Evolutionary conservation across 2,888 invertebrate species (phyloP).

Genomic region (Rhamphomyia laevipes): DNA sequence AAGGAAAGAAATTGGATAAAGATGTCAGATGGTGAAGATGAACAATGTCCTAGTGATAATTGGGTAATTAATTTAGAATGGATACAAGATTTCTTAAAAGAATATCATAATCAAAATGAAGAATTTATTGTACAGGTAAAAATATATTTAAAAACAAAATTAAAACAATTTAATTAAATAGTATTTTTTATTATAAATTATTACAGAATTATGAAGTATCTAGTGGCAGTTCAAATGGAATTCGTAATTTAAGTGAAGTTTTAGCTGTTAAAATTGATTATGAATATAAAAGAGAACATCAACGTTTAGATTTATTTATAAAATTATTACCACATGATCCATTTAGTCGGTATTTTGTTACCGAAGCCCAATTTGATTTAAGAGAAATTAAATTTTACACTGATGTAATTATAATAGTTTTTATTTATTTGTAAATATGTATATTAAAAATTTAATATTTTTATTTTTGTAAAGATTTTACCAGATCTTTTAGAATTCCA

Average conservation of each 20-base stretch:
- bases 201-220: conserved; percentile 40
- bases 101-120: conserved; percentile 19
- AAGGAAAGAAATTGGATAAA: not conserved
- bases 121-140: conserved; percentile 20
- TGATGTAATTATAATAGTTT: conserved; percentile 40
- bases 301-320: conserved; percentile 48
- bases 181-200: not conserved
- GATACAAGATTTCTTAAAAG: conserved; percentile 20
- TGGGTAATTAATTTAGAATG: conserved; percentile 24
- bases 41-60: conserved; percentile 20
- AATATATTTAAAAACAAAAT: not conserved
- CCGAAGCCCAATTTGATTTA: conserved; percentile 71
- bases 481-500: conserved; percentile 56
- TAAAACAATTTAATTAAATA: not conserved
- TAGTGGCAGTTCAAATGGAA: conserved; percentile 51
- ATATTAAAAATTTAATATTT: not conserved
- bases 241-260: conserved; percentile 65
- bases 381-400: conserved; percentile 74
- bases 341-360: conserved; percentile 66
- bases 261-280: conserved; percentile 63
- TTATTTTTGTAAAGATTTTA: conserved; percentile 43
- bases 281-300: conserved; percentile 31
- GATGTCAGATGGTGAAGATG: conserved; percentile 25
- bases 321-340: conserved; percentile 69
- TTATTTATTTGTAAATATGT: not conserved